A percentile compares a stretch with the other conserved stretches of the same genome.
Conservation (phyloP, 2,797 vertebrate species). For the Chelon auratus region DNA sequence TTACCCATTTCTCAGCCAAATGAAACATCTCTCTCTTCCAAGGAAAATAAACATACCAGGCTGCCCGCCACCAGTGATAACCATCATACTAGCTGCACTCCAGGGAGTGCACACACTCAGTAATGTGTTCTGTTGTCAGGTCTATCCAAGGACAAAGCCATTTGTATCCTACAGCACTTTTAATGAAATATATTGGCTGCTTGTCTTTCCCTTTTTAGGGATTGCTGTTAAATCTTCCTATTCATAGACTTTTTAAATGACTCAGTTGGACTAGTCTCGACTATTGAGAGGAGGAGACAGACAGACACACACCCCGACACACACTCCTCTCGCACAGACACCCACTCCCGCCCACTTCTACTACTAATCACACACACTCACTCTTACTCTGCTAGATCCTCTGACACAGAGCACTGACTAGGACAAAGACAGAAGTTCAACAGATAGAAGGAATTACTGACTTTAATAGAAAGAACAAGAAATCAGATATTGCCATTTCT, state of each 20-base stretch:
- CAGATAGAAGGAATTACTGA: constrained; percentile 58
- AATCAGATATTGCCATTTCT: constrained; percentile 48
- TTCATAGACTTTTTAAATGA: constrained; percentile 11
- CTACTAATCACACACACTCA: constrained; percentile 74
- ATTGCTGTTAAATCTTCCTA: constrained; percentile 8
- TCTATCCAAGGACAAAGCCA: constrained; percentile 29
- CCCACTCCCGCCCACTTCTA: constrained; percentile 74
- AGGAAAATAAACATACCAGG: constrained; percentile 73
- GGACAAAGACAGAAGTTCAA: constrained; percentile 62
- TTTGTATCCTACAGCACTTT: constrained; percentile 27
- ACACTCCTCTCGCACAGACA: constrained; percentile 52
- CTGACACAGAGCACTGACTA: constrained; percentile 68
- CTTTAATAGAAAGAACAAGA: constrained; percentile 51
- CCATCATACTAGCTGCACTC: constrained; percentile 55
- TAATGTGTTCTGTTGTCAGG: constrained; percentile 33
- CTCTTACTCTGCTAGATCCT: constrained; percentile 59
- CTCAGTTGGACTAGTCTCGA: constrained; percentile 21
- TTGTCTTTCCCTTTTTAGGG: neutral
- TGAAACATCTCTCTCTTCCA: constrained; percentile 56
- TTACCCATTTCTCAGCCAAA: constrained; percentile 58
- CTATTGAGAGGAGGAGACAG: constrained; percentile 66
- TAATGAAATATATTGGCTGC: constrained; percentile 8
- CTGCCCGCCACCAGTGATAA: constrained; percentile 62
- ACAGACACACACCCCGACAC: constrained; percentile 29
- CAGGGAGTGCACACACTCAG: constrained; percentile 37